phyloP scores from a whole-genome alignment of 53 echinoderm and acorn worm species.

The Apostichopus leukothele region DNA sequence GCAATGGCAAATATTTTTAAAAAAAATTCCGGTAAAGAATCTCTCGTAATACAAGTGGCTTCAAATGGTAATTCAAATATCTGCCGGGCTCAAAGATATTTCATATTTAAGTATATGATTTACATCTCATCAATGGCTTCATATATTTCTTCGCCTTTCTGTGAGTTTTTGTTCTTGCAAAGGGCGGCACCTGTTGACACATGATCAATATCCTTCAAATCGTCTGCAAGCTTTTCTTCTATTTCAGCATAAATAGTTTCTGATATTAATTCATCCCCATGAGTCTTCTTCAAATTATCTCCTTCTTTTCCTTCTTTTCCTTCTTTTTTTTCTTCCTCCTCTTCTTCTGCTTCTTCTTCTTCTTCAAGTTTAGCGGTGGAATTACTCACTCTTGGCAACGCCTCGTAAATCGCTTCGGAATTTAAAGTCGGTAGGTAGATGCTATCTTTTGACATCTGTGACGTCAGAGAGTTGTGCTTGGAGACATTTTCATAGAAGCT shows the following conservation, averaged over 20 bases:
- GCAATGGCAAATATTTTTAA: too few relatives aligned
- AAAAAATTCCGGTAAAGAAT: too few relatives aligned
- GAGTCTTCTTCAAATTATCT: background rate
- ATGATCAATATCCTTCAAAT: too few relatives aligned
- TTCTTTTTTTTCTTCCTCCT: background rate
- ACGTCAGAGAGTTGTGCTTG: constrained; percentile 26
- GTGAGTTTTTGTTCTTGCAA: background rate
- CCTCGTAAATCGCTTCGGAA: background rate
- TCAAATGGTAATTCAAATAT: too few relatives aligned
- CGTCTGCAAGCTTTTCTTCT: too few relatives aligned
- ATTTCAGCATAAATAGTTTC: too few relatives aligned
- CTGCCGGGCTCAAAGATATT: too few relatives aligned
- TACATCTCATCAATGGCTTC: background rate
- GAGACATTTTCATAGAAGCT: constrained; percentile 40
- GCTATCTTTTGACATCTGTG: constrained; percentile 14
- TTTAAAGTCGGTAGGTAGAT: background rate
- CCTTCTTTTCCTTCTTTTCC: background rate
- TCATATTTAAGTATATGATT: too few relatives aligned
- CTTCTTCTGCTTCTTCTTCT: background rate
- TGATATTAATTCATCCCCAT: too few relatives aligned
- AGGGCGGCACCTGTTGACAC: too few relatives aligned
- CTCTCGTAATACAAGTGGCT: too few relatives aligned
- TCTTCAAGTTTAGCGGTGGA: background rate
- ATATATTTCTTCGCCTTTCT: background rate
- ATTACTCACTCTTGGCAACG: background rate